phyloP scores from a whole-genome alignment of 2,888 invertebrate genomes.

The Anoplius nigerrimus region DNA sequence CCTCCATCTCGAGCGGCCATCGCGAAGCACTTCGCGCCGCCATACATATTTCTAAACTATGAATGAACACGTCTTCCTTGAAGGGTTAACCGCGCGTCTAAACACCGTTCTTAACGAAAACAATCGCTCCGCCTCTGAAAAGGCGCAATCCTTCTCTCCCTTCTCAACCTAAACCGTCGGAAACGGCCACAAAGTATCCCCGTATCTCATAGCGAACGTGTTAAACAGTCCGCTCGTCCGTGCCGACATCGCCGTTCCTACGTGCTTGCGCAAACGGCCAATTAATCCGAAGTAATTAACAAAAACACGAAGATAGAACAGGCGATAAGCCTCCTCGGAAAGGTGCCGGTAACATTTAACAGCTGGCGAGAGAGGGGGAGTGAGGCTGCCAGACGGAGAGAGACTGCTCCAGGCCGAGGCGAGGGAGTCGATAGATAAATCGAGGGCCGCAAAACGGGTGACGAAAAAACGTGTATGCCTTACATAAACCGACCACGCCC shows the following conservation, averaged over 20 bases:
- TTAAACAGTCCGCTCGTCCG: neutral
- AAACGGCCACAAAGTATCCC: no score
- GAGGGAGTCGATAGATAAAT: conserved; percentile 36
- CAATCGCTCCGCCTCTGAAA: neutral
- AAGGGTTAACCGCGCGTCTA: no score
- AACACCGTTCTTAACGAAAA: no score
- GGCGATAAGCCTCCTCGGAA: neutral
- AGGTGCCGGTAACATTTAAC: no score
- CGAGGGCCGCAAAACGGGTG: conserved; percentile 58
- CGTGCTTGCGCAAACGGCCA: neutral
- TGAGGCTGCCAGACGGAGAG: conserved; percentile 20
- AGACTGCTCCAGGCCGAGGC: conserved; percentile 44
- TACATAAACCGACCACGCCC: conserved; percentile 74
- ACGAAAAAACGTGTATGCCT: conserved; percentile 70
- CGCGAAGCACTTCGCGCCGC: no score
- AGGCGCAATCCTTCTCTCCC: neutral
- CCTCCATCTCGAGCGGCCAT: no score
- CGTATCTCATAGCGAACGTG: no score
- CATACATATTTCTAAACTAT: no score
- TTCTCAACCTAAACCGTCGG: no score
- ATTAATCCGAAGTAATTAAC: no score
- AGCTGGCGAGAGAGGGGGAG: neutral
- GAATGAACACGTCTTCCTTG: no score
- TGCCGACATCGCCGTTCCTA: conserved; percentile 1
- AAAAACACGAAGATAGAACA: neutral